Evolutionary conservation across 2,888 invertebrate species (phyloP), one percentile per base, ranked within the genome.

Genomic region (Eumerus sabulonum): DNA sequence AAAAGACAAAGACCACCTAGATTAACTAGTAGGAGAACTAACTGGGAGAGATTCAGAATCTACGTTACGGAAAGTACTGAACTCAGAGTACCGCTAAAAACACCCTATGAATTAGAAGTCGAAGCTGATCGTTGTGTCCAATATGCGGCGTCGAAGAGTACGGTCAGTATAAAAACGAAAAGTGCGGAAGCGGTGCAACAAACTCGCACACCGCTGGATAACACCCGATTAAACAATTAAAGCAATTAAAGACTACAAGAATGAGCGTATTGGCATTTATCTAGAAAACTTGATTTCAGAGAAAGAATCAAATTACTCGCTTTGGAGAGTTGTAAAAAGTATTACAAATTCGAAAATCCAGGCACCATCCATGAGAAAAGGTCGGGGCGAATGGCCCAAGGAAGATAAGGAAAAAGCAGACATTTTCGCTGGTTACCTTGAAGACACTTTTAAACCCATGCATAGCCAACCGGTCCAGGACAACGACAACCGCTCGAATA

Each of bases 331-430:
- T n/a, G 14, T 44, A 14, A 44, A 44, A 44, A 14, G 42, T 14
- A 44, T 44, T 9, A 44, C 11, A 44, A 44, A 44, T 1, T 13
- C 42, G 14, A 1, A 44, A n/a, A 44, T n/a, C 13, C 42, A n/a
- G 14, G 42, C 13, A 14, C 42, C 42, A 44, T 13, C 13, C 12
- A 44, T 44, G 7, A 9, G 42, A 14, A 44, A 44, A 44, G 14
- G 7, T n/a, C n/a, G n/a, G 5, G 42, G n/a, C 5, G 42, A 44
- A 44, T 44, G 42, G 42, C n/a, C 42, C 5, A 44, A 44, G 13
- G 13, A 13, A n/a, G 42, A 44, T 14, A 44, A 44, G 42, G 42
- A 44, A 44, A 44, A 44, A n/a, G 42, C 42, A n/a, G 42, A 44
- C n/a, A 44, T n/a, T 14, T 44, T 44, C 4, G 42, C 42, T 1